These are phyloP conservation scores for Apamea crenata DNA, from an alignment of 2,888 invertebrate species.

Conservation along the genomic window DNA sequence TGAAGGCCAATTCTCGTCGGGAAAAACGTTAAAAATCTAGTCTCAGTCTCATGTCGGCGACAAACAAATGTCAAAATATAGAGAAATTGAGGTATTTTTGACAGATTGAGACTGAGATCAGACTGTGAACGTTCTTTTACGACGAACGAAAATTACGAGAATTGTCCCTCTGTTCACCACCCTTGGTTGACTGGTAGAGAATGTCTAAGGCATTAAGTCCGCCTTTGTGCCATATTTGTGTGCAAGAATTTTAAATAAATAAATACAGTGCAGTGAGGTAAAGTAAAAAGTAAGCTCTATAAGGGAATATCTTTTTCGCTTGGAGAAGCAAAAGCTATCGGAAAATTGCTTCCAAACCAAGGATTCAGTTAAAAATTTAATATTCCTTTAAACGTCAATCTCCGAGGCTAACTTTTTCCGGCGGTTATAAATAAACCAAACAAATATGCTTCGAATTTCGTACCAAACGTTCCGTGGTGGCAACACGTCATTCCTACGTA, in stretches of 20 bases:
- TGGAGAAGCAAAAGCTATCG: constrained; percentile 25
- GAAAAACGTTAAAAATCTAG: too few relatives aligned
- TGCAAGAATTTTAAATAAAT: not conserved
- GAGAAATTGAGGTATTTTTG: too few relatives aligned
- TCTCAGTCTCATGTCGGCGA: too few relatives aligned
- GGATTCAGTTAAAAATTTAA: constrained; percentile 44
- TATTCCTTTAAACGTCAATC: constrained; percentile 51
- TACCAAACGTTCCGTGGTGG: constrained; percentile 2
- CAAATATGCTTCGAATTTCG: constrained; percentile 11
- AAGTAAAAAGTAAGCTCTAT: not conserved
- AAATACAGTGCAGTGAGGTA: not conserved
- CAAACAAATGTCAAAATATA: too few relatives aligned
- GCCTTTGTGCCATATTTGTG: not conserved
- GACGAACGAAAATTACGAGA: too few relatives aligned
- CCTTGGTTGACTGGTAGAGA: not conserved
- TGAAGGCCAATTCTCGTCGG: too few relatives aligned
- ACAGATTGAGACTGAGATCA: too few relatives aligned
- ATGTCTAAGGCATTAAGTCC: not conserved
- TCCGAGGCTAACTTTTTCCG: constrained; percentile 29
- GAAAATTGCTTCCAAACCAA: constrained; percentile 27
- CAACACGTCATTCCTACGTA: too few relatives aligned
- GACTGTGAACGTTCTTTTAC: too few relatives aligned
- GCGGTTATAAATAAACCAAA: constrained; percentile 21
- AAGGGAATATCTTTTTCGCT: constrained; percentile 24
- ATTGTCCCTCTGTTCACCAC: not conserved